Evolutionary conservation across 2,113 vertebrate species (phyloP).

Genomic region (Tachycineta bicolor): DNA sequence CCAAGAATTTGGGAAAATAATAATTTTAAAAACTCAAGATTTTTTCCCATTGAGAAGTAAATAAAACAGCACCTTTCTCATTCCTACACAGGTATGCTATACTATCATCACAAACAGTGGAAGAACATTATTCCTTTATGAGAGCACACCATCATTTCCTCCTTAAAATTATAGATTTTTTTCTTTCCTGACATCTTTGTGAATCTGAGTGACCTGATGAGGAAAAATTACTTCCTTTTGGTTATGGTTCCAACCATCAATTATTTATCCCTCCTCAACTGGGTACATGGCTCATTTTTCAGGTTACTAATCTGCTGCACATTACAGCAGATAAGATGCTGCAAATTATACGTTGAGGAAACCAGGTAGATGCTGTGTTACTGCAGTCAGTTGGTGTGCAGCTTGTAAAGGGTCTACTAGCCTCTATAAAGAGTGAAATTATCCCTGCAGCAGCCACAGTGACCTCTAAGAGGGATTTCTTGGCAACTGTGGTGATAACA

Average conservation of each 20-base stretch:
- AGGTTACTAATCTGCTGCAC: background rate
- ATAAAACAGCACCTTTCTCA: background rate
- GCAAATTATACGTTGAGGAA: background rate
- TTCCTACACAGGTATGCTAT: background rate
- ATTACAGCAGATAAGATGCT: background rate
- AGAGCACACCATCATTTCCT: background rate
- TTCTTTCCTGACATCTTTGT: background rate
- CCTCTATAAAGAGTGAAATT: background rate
- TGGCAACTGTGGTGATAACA: background rate
- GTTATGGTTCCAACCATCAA: background rate
- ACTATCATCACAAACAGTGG: background rate
- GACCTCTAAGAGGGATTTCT: background rate
- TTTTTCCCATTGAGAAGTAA: background rate
- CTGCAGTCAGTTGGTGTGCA: background rate
- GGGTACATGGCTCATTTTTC: background rate
- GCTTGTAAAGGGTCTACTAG: background rate
- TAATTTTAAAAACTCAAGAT: rapidly evolving
- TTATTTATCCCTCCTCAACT: background rate
- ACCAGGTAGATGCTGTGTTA: background rate
- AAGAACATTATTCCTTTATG: background rate
- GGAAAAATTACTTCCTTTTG: background rate
- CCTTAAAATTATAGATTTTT: background rate
- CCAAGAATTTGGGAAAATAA: background rate
- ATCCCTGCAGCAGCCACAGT: background rate
- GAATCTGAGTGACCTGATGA: background rate